Conservation (phyloP, 2,113 vertebrate species). For the Athene cunicularia region DNA sequence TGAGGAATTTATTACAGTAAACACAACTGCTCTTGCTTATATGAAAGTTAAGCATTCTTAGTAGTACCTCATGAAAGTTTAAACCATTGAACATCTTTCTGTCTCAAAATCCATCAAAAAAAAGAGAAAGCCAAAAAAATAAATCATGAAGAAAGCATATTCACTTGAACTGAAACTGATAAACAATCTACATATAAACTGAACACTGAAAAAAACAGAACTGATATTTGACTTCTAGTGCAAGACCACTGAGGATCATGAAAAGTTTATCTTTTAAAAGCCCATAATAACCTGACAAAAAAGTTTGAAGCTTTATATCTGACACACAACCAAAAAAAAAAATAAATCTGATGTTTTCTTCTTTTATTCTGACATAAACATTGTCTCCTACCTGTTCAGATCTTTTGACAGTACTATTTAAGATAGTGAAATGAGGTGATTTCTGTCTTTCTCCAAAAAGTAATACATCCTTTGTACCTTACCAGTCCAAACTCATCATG, state of each 20-base stretch:
- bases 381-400: neutral
- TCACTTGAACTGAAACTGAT: neutral
- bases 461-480: neutral
- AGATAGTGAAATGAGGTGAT: conserved; percentile 42
- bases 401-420: conserved; percentile 48
- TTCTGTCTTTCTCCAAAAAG: neutral
- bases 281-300: neutral
- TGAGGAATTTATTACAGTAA: neutral
- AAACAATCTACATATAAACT: neutral
- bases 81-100: neutral
- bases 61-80: neutral
- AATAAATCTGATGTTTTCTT: neutral
- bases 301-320: neutral
- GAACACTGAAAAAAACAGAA: neutral
- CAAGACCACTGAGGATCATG: neutral
- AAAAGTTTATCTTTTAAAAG: neutral
- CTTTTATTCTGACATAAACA: neutral
- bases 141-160: neutral
- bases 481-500: neutral
- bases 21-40: neutral
- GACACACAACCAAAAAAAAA: neutral
- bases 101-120: neutral
- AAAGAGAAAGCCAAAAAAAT: neutral
- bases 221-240: neutral
- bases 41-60: neutral